Conservation (phyloP, 2,888 invertebrate species). For the Hipparchia sbordonii region DNA sequence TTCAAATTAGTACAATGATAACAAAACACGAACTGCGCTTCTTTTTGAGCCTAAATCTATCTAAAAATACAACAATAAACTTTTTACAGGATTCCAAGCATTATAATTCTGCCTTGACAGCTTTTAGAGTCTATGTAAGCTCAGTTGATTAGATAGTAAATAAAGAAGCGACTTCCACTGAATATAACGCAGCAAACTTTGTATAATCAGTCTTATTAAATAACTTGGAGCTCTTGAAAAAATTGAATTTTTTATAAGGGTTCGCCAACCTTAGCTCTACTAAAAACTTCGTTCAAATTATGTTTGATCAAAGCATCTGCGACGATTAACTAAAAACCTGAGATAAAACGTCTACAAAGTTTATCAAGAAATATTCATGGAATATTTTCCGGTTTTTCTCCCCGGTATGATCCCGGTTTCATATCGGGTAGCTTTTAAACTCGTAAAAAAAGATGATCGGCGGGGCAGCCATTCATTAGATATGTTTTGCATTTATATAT, state of each 20-base stretch:
- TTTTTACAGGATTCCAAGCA: too few species aligned
- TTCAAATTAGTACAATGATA: too few species aligned
- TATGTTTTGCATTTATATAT: slow-evolving; percentile 11
- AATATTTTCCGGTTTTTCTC: slow-evolving; percentile 1
- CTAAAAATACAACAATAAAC: too few species aligned
- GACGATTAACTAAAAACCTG: slow-evolving; percentile 1
- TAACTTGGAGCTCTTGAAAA: background rate
- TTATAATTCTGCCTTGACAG: too few species aligned
- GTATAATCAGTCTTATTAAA: background rate
- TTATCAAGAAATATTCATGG: slow-evolving; percentile 1
- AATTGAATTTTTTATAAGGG: background rate
- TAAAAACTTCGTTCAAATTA: slow-evolving; percentile 1
- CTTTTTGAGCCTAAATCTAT: too few species aligned
- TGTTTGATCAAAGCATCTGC: slow-evolving; percentile 11
- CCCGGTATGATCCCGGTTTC: background rate
- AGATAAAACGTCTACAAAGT: background rate
- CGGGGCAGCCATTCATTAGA: background rate
- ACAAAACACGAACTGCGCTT: too few species aligned
- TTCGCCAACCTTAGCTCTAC: background rate
- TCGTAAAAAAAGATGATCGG: slow-evolving; percentile 1
- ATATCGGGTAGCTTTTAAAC: slow-evolving; percentile 1
- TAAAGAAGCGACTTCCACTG: background rate
- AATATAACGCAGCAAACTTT: too few species aligned
- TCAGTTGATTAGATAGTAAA: background rate
- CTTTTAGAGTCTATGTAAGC: too few species aligned